These are phyloP conservation scores for Eubasilissa regina DNA, from an alignment of 1,140 invertebrate species.

Conservation along the genomic window DNA sequence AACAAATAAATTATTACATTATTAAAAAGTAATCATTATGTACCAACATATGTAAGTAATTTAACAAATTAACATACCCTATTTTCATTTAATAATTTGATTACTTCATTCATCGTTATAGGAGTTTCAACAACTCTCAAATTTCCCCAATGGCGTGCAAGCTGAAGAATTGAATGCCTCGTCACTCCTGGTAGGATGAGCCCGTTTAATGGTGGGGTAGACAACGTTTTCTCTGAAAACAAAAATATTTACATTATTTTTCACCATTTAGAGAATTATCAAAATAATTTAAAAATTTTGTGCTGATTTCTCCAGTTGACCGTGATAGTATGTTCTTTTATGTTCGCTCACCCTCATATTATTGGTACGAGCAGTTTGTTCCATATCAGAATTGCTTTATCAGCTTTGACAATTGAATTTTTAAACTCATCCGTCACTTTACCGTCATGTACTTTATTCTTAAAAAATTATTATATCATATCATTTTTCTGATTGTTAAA, in stretches of 20 bases:
- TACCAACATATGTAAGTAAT: background rate
- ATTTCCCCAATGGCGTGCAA: constrained; percentile 89
- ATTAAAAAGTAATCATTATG: no score
- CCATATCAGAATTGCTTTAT: background rate
- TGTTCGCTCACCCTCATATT: no score
- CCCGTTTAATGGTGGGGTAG: constrained; percentile 94
- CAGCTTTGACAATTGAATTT: background rate
- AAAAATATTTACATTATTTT: constrained; percentile 11
- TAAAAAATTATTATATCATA: no score
- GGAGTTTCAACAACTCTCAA: constrained; percentile 87
- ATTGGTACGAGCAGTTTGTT: no score
- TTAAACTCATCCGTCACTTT: background rate
- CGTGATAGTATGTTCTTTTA: no score
- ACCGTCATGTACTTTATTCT: no score
- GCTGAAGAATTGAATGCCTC: constrained; percentile 87
- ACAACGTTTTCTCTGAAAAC: constrained; percentile 87
- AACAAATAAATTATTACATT: no score
- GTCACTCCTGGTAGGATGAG: constrained; percentile 96
- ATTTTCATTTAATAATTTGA: constrained; percentile 82
- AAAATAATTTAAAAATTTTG: no score
- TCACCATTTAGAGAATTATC: background rate
- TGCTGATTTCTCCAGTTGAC: no score
- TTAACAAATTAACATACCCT: constrained; percentile 78
- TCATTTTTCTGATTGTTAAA: no score
- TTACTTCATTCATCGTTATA: constrained; percentile 91